Base-by-base conservation (phyloP, 2,797 vertebrate species). In the Phalloptychus januarius region DNA sequence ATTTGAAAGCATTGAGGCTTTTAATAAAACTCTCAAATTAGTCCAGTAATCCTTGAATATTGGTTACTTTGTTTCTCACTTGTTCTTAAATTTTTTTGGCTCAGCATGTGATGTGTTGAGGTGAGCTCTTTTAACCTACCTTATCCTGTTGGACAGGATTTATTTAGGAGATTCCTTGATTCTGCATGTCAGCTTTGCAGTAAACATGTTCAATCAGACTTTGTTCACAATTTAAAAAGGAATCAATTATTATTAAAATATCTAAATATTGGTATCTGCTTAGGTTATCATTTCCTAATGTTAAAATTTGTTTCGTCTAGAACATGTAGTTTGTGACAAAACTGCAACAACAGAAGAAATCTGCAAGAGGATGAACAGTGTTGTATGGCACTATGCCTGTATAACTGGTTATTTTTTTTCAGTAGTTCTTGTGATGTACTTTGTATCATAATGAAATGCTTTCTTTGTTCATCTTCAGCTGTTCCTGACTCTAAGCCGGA, bases 401-500 rank as follows among this genome's bases (percentile, higher is more conserved):
- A 48, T 42, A 56, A 28, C 18, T 74, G n/a, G 23, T 72, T 63
- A 11, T 25, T 33, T 76, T 58, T 36, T 25, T 76, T 23, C 44
- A 31, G 1, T 71, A 70, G 82, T 36, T 40, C 77, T 42, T 77
- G 52, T 79, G 80, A 33, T 74, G 36, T 15, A 10, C 58, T 61
- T 38, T 2, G 23, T n/a, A 44, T 20, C 25, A 38, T 61, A 28
- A 87, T 54, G 4, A 75, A 70, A 31, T 28, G 5, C 1, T 77
- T 76, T 83, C 69, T 74, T 63, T 83, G 18, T 75, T 73, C n/a
- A 3, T 38, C 38, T 31, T 18, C 85, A 87, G 84, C 31, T 72
- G 77, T 77, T 33, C 15, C n/a, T 1, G 67, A 38, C n/a, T 23
- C 50, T 4, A 81, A 84, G 76, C 74, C 77, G 0, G 0, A 42